Evolutionary conservation across 2,888 invertebrate species (phyloP).

Genomic region (Amphiduros pacificus): DNA sequence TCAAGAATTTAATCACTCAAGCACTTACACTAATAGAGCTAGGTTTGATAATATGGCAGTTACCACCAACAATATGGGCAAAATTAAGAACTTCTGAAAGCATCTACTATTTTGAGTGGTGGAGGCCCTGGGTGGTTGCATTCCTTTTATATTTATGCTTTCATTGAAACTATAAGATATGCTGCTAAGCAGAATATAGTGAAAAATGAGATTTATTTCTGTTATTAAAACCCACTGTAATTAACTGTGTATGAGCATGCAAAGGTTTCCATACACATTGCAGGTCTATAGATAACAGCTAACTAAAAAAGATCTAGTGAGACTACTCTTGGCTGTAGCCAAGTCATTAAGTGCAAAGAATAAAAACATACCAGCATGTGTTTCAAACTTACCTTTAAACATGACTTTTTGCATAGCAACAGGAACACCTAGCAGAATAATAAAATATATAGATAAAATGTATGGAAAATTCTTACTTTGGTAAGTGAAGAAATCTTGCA

Average conservation of each 20-base stretch:
- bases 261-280: not conserved
- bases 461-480: no score
- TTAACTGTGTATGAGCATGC: not conserved
- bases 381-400: conserved; percentile 67
- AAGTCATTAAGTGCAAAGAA: not conserved
- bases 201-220: no score
- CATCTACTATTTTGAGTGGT: no score
- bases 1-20: not conserved
- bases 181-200: no score
- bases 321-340: not conserved
- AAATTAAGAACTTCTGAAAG: no score
- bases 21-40: not conserved
- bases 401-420: conserved; percentile 86
- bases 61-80: no score
- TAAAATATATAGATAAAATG: not conserved
- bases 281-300: not conserved
- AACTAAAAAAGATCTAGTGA: not conserved
- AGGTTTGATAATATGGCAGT: no score
- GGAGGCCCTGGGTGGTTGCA: no score
- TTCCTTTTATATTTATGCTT: no score
- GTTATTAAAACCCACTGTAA: no score
- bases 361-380: not conserved
- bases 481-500: no score
- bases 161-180: no score
- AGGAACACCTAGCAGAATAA: conserved; percentile 68